Evolutionary conservation across 2,113 vertebrate genomes (phyloP).

Genomic region (Sylvietta virens): DNA sequence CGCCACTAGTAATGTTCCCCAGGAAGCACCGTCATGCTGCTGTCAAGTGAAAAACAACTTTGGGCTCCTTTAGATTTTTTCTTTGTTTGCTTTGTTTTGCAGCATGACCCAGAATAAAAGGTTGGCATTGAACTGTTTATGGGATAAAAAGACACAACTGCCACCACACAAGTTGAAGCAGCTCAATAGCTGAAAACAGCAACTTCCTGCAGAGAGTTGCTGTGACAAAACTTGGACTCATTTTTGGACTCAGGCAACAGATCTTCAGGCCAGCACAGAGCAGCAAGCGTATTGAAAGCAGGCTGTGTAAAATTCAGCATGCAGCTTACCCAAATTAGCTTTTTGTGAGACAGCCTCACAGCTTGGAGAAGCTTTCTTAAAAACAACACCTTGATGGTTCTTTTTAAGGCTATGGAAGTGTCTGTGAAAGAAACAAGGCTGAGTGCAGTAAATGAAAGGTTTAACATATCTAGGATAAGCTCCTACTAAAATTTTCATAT

Average conservation of each 20-base stretch:
- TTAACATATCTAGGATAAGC: neutral
- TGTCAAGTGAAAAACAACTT: neutral
- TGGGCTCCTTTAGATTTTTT: neutral
- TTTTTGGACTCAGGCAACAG: neutral
- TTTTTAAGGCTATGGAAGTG: neutral
- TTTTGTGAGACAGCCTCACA: neutral
- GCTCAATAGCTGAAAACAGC: conserved; percentile 27
- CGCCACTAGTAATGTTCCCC: neutral
- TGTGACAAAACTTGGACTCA: conserved; percentile 21
- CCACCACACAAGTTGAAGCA: neutral
- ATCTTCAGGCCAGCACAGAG: neutral
- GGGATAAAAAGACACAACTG: neutral
- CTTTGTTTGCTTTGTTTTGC: neutral
- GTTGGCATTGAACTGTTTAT: neutral
- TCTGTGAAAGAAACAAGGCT: neutral
- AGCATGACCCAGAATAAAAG: neutral
- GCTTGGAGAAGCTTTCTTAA: neutral
- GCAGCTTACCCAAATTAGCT: neutral
- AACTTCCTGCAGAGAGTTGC: conserved; percentile 18
- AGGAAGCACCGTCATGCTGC: neutral
- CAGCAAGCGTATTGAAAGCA: neutral
- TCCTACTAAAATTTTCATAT: neutral
- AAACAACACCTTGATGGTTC: neutral
- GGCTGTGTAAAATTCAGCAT: neutral
- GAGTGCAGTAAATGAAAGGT: neutral